phyloP scores from a whole-genome alignment of 2,888 invertebrate genomes.

The Tetranychus truncatus region DNA sequence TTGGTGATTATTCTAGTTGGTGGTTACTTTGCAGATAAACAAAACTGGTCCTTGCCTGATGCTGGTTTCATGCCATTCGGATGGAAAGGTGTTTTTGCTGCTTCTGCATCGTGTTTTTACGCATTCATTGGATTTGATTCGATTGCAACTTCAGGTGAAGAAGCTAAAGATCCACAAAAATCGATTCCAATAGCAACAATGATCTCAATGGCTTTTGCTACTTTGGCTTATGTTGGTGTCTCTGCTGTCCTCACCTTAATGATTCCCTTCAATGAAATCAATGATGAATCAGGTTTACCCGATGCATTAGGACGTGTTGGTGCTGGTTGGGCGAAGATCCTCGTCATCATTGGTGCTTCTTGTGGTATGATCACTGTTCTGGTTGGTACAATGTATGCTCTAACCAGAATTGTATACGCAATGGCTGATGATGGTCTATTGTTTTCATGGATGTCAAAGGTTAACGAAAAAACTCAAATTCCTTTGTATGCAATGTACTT shows the following conservation, averaged over 20 bases:
- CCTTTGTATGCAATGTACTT: constrained; percentile 55
- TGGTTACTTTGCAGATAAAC: constrained; percentile 57
- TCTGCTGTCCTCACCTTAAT: constrained; percentile 61
- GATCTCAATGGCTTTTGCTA: constrained; percentile 58
- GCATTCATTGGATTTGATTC: constrained; percentile 82
- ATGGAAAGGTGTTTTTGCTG: constrained; percentile 54
- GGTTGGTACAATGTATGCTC: constrained; percentile 62
- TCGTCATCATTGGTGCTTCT: constrained; percentile 62
- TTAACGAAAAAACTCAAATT: constrained; percentile 36
- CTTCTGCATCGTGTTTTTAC: constrained; percentile 68
- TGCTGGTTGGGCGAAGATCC: constrained; percentile 63
- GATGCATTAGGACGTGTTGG: constrained; percentile 57
- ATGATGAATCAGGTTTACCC: constrained; percentile 12
- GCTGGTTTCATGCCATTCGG: constrained; percentile 42
- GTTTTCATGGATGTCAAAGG: constrained; percentile 39
- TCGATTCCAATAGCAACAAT: constrained; percentile 66
- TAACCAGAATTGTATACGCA: constrained; percentile 69
- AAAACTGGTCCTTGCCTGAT: constrained; percentile 49
- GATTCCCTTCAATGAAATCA: constrained; percentile 46
- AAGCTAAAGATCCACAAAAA: constrained; percentile 42
- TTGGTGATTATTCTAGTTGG: constrained; percentile 63
- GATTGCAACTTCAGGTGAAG: constrained; percentile 70
- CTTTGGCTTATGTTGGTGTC: constrained; percentile 53
- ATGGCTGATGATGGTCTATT: constrained; percentile 76
- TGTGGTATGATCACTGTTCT: constrained; percentile 80